Base-by-base conservation (phyloP, 2,888 invertebrate genomes). In the Microctonus hyperodae region DNA sequence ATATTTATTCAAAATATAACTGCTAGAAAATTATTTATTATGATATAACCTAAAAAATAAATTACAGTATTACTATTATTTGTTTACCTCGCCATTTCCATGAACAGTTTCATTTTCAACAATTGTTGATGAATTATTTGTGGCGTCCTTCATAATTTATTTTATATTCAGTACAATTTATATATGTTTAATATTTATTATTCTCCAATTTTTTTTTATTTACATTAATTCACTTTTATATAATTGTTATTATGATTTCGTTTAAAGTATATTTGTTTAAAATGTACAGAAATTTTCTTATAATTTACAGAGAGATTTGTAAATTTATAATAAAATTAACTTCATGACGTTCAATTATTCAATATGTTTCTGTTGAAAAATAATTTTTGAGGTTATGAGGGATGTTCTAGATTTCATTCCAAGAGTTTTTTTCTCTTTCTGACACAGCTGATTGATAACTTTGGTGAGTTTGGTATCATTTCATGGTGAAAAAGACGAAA, bases 41-140 rank as follows among this genome's bases (percentile, higher is more conserved):
- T n/a, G 23, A 50, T 20, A 44, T 1, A 13, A 6, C 37, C 22
- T 56, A 35, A 23, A 31, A 22, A 44, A 58, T 37, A 20, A 65
- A 57, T 51, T 3, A 10, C 16, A 25, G 25, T 56, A 35, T 48
- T 25, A 11, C 55, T 13, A 1, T 16, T 53, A 23, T 22, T 9
- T 37, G 53, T 22, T 65, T 76, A 80, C 80, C 78, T 79, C 75
- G 55, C 78, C 79, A 67, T 80, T 79, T 40, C 76, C 79, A 48
- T 75, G 75, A 65, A 79, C 73, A 16, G 70, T 73, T 31, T 77
- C 77, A 33, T 74, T 75, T 11, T 70, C 70, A 35, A 70, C 65
- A 13, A 70, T 72, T 20, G 72, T 67, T 22, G 50, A 67, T 16
- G 60, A 63, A 71, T 67, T 69, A 33, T 72, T 69, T 22, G 67